Base-by-base conservation (phyloP, 2,113 vertebrate species). In the Pseudorhombus dupliciocellatus region DNA sequence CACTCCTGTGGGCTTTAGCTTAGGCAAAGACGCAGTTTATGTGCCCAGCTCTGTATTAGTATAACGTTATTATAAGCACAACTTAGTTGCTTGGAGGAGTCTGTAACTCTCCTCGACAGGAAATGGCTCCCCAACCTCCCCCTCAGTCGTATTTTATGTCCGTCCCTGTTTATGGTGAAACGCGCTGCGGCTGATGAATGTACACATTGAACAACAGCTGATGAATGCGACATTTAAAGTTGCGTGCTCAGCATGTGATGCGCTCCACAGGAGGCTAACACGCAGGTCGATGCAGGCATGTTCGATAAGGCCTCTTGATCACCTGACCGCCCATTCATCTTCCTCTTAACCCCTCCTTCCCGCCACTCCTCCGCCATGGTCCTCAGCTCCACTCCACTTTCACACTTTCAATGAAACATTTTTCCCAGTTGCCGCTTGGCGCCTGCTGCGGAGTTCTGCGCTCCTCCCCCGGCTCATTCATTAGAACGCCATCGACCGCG, bases 401-500 rank as follows among this genome's bases (percentile, higher is more conserved):
- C 24, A 12, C 3, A 5, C 58, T 50, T 52, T 7, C 25, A 24
- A 22, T 63, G 66, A 54, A 56, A 30, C 52, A 24, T 30, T 73
- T 53, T 79, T 69, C 54, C 54, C 59, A 50, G 28, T 31, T 34
- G 20, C 70, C n/a, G 6, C 50, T 52, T 37, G 25, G 56, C 52
- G 26, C 22, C 58, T 53, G 48, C 16, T 34, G 62, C 61, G 55
- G 74, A 58, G 28, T 44, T 44, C 50, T 40, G 7, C 2, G 5
- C 4, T 31, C 40, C 62, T 52, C 40, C 67, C 67, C 68, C 46
- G 26, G 15, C 46, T 20, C 11, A 1, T 56, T 75, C 56, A 67
- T 71, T 67, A 70, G 22, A 57, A 53, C 40, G 4, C 18, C 52
- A 70, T 79, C 44, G 70, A 83, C 66, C 57, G 52, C 55, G 24